Percentiles rank a stretch among this genome's conserved stretches.
Conservation (phyloP, 2,797 vertebrate genomes). For the Podarcis lilfordi region DNA sequence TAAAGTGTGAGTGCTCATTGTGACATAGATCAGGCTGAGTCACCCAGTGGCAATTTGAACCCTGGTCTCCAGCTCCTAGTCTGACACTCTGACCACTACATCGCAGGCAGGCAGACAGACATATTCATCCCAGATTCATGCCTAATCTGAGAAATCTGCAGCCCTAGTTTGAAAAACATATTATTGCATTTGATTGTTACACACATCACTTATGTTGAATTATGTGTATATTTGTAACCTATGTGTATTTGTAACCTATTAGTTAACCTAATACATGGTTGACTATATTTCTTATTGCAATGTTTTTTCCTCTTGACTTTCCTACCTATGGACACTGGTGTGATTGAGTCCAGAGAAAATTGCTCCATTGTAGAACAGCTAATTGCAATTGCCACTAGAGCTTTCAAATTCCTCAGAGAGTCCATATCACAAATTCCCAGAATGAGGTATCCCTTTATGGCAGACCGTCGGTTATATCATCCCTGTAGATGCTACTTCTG, state of each 20-base stretch:
- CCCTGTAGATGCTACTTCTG: not conserved
- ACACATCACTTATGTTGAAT: no score
- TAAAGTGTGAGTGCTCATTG: no score
- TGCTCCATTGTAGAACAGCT: not conserved
- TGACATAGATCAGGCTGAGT: no score
- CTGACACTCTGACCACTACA: no score
- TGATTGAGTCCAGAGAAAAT: not conserved
- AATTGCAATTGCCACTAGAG: not conserved
- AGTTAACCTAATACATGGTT: not conserved
- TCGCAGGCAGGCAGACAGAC: no score
- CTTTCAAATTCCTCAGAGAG: not conserved
- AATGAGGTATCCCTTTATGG: not conserved
- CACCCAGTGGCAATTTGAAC: no score
- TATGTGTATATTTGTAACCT: not conserved
- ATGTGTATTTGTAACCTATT: no score
- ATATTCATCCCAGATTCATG: no score
- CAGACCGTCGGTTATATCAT: not conserved
- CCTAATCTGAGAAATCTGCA: no score
- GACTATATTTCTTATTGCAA: not conserved
- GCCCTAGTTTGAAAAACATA: not conserved
- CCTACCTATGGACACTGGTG: not conserved
- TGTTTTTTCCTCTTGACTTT: not conserved
- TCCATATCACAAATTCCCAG: not conserved
- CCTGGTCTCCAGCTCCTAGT: no score
- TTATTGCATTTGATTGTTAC: not conserved